phyloP scores from a whole-genome alignment of 2,888 invertebrate genomes.

The Actias luna region DNA sequence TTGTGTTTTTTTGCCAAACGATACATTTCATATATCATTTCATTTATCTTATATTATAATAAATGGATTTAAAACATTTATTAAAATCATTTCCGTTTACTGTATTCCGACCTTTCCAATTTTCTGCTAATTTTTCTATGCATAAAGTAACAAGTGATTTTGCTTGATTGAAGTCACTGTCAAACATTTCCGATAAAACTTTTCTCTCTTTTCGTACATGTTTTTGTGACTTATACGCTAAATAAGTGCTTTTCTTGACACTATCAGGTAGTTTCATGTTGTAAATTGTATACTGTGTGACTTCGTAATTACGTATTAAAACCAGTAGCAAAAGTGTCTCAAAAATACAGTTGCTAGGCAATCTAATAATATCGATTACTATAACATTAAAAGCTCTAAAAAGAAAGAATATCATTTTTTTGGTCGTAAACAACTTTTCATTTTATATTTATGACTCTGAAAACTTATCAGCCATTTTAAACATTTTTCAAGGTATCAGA shows the following conservation, averaged over 20 bases:
- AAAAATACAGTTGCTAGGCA: not conserved
- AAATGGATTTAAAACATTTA: no score
- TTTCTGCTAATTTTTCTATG: constrained; percentile 69
- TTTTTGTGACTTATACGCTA: constrained; percentile 63
- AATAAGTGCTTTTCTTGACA: constrained; percentile 63
- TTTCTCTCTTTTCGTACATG: constrained; percentile 63
- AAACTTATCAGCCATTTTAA: no score
- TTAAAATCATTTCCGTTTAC: no score
- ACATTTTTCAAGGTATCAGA: no score
- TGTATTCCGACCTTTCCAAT: constrained; percentile 78
- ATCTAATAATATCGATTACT: not conserved
- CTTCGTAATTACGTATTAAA: not conserved
- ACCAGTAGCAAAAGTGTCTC: not conserved
- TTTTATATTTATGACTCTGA: no score
- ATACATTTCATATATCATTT: no score
- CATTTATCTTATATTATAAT: no score
- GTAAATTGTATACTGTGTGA: not conserved
- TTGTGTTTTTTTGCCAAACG: no score
- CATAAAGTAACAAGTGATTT: constrained; percentile 72
- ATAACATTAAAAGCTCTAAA: not conserved
- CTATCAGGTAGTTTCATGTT: constrained; percentile 61
- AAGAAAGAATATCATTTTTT: not conserved
- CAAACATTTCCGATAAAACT: constrained; percentile 75
- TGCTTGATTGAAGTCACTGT: constrained; percentile 74
- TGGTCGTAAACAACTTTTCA: no score